These are phyloP conservation scores for Apotomis betuletana DNA, from an alignment of 2,888 invertebrate species.

Conservation along the genomic window DNA sequence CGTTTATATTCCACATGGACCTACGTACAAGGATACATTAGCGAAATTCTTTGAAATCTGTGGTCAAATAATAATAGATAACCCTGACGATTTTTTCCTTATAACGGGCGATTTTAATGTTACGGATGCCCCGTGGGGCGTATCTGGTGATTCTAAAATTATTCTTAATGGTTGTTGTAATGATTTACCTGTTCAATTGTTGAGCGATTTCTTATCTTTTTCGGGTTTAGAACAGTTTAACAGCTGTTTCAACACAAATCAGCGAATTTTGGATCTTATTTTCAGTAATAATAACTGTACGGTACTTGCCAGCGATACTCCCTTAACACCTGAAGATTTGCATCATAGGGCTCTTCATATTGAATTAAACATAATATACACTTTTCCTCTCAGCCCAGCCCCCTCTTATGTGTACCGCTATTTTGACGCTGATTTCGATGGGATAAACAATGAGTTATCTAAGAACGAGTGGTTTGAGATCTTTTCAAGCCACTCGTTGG, in stretches of 20 bases:
- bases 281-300: neutral
- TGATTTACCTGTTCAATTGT: neutral
- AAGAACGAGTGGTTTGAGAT: neutral
- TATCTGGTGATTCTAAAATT: too few species aligned
- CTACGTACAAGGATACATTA: neutral
- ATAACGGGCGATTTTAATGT: slow-evolving; percentile 2
- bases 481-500: neutral
- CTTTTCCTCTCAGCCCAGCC: neutral
- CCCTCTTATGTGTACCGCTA: neutral
- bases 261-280: neutral
- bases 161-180: neutral
- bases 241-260: neutral
- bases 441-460: slow-evolving; percentile 1
- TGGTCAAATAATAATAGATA: neutral
- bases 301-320: neutral
- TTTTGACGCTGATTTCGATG: neutral
- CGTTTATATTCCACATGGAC: too few species aligned
- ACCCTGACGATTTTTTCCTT: neutral
- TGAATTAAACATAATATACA: neutral
- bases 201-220: neutral
- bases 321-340: slow-evolving; percentile 1
- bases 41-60: neutral
- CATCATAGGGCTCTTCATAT: neutral
- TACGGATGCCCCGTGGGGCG: neutral
- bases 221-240: neutral